Conservation (phyloP, 2,797 vertebrate species). For the Myoxocephalus aenaeus region DNA sequence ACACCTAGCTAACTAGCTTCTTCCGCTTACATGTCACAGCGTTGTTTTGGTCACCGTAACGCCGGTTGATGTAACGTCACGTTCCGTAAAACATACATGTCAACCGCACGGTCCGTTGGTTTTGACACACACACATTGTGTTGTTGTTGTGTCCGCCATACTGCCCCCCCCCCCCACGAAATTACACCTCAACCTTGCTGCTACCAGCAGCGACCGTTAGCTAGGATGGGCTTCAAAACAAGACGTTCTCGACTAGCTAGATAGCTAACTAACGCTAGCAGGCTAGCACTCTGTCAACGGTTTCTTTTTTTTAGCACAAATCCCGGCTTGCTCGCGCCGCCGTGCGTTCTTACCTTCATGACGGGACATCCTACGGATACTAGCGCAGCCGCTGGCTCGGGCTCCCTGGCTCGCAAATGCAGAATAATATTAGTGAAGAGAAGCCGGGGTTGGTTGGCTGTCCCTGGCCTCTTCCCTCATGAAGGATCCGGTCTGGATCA, state of each 20-base stretch:
- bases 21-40: slow-evolving; percentile 54
- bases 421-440: slow-evolving; percentile 67
- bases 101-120: not conserved
- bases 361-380: slow-evolving; percentile 90
- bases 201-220: slow-evolving; percentile 54
- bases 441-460: slow-evolving; percentile 83
- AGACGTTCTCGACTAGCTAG: slow-evolving; percentile 64
- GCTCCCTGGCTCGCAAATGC: slow-evolving; percentile 63
- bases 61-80: not conserved
- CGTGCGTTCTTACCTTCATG: slow-evolving; percentile 88
- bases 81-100: not conserved
- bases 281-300: slow-evolving; percentile 46
- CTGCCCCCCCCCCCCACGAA: slow-evolving; percentile 27
- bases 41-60: slow-evolving; percentile 39
- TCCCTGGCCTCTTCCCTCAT: slow-evolving; percentile 86
- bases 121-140: not conserved
- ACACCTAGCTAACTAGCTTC: slow-evolving; percentile 46
- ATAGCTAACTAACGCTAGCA: slow-evolving; percentile 65
- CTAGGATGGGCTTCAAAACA: slow-evolving; percentile 72
- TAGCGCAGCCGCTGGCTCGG: slow-evolving; percentile 72
- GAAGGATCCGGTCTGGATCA: slow-evolving; percentile 83
- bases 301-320: slow-evolving; percentile 16
- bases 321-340: not conserved
- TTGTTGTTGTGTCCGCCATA: slow-evolving; percentile 39
- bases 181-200: slow-evolving; percentile 47